These are phyloP conservation scores for Encarsia formosa DNA, from an alignment of 2,888 invertebrate species.

Conservation along the genomic window DNA sequence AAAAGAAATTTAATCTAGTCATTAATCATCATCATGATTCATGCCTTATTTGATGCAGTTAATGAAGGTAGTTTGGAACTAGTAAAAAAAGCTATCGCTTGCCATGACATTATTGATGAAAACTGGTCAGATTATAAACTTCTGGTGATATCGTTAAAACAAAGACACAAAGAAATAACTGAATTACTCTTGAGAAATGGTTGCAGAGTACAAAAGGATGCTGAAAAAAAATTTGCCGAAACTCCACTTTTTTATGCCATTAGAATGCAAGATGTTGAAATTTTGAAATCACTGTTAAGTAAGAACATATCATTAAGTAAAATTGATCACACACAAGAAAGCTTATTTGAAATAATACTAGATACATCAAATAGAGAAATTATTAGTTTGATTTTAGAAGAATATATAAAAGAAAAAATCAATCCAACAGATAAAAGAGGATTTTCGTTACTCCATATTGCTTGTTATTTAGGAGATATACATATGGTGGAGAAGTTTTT, in stretches of 20 bases:
- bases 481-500: not conserved
- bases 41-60: not conserved
- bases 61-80: not conserved
- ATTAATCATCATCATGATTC: not conserved
- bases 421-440: not conserved
- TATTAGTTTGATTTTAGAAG: not conserved
- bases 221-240: too few relatives aligned
- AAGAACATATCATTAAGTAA: not conserved
- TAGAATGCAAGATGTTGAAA: not conserved
- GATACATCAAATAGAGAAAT: not conserved
- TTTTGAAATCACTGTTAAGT: not conserved
- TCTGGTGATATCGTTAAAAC: not conserved
- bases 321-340: not conserved
- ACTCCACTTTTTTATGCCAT: not conserved
- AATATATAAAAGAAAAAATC: not conserved
- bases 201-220: not conserved
- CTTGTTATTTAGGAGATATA: not conserved
- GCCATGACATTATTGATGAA: not conserved
- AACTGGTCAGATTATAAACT: not conserved
- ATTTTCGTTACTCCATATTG: constrained; percentile 1
- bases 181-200: not conserved
- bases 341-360: not conserved
- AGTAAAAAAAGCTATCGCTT: not conserved
- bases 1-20: too few relatives aligned
- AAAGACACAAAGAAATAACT: not conserved